A percentile compares a stretch with the other conserved stretches of the same genome.
Evolutionary conservation across 2,888 invertebrate genomes (phyloP).

Genomic region (Ochropleura plecta): DNA sequence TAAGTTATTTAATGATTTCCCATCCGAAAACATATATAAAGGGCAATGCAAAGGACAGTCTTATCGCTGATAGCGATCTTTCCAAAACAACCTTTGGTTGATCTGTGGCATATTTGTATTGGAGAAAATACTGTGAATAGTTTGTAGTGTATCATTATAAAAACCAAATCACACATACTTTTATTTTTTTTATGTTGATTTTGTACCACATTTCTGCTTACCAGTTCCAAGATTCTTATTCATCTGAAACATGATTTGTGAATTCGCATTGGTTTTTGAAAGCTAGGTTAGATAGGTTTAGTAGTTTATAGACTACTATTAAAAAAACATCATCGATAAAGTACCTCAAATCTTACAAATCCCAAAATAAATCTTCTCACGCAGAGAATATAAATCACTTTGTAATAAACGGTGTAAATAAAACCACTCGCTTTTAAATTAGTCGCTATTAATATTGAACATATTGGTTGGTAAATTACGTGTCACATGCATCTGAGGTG

Average conservation of each 20-base stretch:
- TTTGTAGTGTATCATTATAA: too few species aligned
- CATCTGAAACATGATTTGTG: neutral
- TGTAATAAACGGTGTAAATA: slow-evolving; percentile 11
- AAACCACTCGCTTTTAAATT: slow-evolving; percentile 41
- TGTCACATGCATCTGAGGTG: slow-evolving; percentile 41
- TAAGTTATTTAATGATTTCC: too few species aligned
- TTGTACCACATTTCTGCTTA: neutral
- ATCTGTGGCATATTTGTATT: neutral
- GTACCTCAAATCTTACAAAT: neutral
- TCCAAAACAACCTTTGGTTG: neutral
- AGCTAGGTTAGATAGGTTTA: neutral
- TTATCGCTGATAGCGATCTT: neutral
- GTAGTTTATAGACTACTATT: neutral
- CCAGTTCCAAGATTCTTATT: neutral
- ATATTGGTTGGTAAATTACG: slow-evolving; percentile 44
- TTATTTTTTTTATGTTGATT: neutral
- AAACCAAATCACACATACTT: too few species aligned
- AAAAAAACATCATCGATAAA: slow-evolving; percentile 6
- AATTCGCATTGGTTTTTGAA: neutral
- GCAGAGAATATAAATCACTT: slow-evolving; percentile 23
- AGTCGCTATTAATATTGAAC: slow-evolving; percentile 32
- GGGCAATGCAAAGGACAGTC: neutral
- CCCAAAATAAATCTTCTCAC: slow-evolving; percentile 11
- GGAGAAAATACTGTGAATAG: too few species aligned
- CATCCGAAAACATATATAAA: neutral